Base-by-base conservation (phyloP, 1,140 invertebrate genomes). In the Rhopalosiphum maidis region DNA sequence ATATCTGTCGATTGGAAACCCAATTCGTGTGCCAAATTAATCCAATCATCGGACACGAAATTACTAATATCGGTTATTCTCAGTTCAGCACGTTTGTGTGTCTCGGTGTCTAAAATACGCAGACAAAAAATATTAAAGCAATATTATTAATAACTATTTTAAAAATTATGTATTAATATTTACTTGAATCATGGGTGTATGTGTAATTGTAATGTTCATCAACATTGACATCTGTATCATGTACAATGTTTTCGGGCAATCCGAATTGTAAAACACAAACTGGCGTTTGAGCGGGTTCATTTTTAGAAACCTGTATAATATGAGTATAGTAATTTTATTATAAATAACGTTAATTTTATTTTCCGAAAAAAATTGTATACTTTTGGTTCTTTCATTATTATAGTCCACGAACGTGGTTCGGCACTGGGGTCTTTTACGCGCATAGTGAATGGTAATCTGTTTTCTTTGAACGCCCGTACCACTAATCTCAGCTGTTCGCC, bases 391-490 rank as follows among this genome's bases (percentile, higher is more conserved):
- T 97, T 97, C 99, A 99, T 99, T 95, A 99, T 99, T 94, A 99
- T 97, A 94, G 99, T 98, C 93, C 99, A 96, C 35, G 99, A 99
- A 46, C 99, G 97, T 48, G 98, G 97, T 95, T 99, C 98, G 82
- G 98, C 97, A 95, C 98, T 97, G 86, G 97, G 97, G 95, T 99
- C 99, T 95, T 99, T 98, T 2, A 99, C 98, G 94, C 98, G 97
- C 0, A 99, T 98, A 30, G 97, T 98, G 95, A 99, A 99, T 2
- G 99, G 98, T 90, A 99, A 96, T 87, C 99, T 96, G 96, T 99
- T 99, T 95, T 99, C 99, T 94, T 98, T 97, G 96, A 99, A 99
- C n/a, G 99, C 98, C 95, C 97, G 97, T 95, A 99, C 99, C 37
- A 98, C 98, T 94, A 99, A 97, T 94, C 98, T 97, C n/a, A 99